Percentiles rank a stretch among this genome's conserved stretches.
These are phyloP conservation scores for Lepus townsendii DNA, from an alignment of 2,797 vertebrate genomes.

Conservation along the genomic window DNA sequence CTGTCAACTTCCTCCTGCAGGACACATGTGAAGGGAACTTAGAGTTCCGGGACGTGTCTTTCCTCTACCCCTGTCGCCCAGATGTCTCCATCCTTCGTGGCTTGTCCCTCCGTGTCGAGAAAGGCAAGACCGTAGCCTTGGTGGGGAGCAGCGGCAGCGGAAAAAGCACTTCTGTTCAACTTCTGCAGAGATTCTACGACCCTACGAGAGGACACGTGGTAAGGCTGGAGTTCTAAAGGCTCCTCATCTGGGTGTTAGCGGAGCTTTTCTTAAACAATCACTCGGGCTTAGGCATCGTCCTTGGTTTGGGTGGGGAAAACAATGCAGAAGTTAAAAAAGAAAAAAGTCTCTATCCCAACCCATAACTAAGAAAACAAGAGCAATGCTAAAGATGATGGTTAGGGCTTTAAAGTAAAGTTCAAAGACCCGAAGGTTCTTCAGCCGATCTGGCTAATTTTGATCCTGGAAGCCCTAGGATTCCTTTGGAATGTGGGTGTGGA, in stretches of 20 bases:
- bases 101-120: slow-evolving; percentile 75
- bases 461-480: not conserved
- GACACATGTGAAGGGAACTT: slow-evolving; percentile 72
- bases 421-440: not conserved
- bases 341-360: not conserved
- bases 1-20: slow-evolving; percentile 57
- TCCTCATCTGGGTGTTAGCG: not conserved
- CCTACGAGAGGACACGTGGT: slow-evolving; percentile 76
- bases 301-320: not conserved
- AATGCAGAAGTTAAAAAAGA: not conserved
- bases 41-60: slow-evolving; percentile 80
- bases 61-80: slow-evolving; percentile 75
- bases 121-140: slow-evolving; percentile 72
- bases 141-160: slow-evolving; percentile 80
- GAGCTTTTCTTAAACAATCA: slow-evolving; percentile 14
- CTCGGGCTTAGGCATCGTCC: not conserved
- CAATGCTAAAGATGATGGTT: not conserved
- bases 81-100: slow-evolving; percentile 67
- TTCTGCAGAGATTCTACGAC: slow-evolving; percentile 85
- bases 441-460: not conserved
- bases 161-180: slow-evolving; percentile 81
- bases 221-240: slow-evolving; percentile 55
- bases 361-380: slow-evolving; percentile 24
- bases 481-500: not conserved
- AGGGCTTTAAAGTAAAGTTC: slow-evolving; percentile 20